These are phyloP conservation scores for Agrilus planipennis DNA, from an alignment of 1,140 invertebrate species.

Conservation along the genomic window DNA sequence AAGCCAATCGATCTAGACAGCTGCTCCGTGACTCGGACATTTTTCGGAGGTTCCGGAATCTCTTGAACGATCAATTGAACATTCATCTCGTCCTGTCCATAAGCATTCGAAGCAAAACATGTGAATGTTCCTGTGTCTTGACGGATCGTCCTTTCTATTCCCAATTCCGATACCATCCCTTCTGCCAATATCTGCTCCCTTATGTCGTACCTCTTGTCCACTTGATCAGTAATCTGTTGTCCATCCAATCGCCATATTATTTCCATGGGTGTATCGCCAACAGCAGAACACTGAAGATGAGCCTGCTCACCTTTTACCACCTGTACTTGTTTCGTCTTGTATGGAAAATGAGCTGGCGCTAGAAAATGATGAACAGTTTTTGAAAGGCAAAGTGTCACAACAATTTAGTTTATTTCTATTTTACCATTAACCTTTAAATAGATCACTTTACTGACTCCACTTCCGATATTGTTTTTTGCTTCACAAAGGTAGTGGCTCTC, in stretches of 20 bases:
- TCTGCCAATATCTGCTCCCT: conserved; percentile 53
- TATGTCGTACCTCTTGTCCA: conserved; percentile 51
- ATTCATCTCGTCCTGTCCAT: conserved; percentile 82
- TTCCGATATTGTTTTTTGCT: conserved; percentile 80
- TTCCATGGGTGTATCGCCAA: conserved; percentile 79
- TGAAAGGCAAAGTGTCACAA: neutral
- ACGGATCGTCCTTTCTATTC: conserved; percentile 66
- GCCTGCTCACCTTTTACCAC: conserved; percentile 63
- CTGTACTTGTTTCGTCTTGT: conserved; percentile 63
- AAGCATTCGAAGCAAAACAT: conserved; percentile 77
- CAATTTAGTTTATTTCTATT: conserved; percentile 23
- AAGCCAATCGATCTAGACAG: conserved; percentile 66
- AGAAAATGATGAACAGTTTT: conserved; percentile 11
- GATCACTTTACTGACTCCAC: conserved; percentile 76
- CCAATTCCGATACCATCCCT: conserved; percentile 72
- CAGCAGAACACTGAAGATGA: conserved; percentile 73
- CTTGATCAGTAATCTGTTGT: conserved; percentile 53
- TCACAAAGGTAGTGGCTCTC: conserved; percentile 89
- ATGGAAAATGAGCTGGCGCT: conserved; percentile 76
- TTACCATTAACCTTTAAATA: conserved; percentile 78
- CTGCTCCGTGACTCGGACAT: conserved; percentile 72
- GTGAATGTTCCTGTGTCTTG: conserved; percentile 82
- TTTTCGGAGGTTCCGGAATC: conserved; percentile 77
- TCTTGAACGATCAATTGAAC: conserved; percentile 86
- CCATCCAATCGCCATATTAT: conserved; percentile 61